Conservation (phyloP, 2,888 invertebrate species). For the Odontocerum albicorne region DNA sequence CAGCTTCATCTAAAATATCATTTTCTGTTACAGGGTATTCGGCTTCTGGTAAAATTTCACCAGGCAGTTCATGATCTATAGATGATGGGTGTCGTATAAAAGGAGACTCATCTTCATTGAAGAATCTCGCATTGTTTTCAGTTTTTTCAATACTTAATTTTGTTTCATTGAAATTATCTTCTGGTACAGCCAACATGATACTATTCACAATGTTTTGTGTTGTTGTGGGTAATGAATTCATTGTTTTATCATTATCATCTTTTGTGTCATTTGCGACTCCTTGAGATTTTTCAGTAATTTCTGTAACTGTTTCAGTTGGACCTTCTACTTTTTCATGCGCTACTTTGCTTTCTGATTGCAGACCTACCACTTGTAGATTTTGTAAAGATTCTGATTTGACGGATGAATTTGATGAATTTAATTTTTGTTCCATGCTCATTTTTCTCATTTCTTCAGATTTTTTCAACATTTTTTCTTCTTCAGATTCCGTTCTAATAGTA, state of each 20-base stretch:
- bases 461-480: neutral
- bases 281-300: neutral
- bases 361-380: too few species aligned
- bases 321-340: neutral
- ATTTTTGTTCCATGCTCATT: neutral
- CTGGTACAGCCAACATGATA: slow-evolving; percentile 14
- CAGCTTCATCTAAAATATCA: slow-evolving; percentile 3
- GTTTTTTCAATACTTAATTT: slow-evolving; percentile 9
- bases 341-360: too few species aligned
- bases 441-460: neutral
- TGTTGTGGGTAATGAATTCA: slow-evolving; percentile 1
- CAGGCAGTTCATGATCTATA: slow-evolving; percentile 11
- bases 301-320: neutral
- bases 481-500: too few species aligned
- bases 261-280: neutral
- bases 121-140: slow-evolving; percentile 25
- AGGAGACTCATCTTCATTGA: slow-evolving; percentile 25
- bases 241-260: slow-evolving; percentile 1
- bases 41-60: slow-evolving; percentile 30
- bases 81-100: slow-evolving; percentile 1
- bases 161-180: slow-evolving; percentile 23
- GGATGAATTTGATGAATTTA: neutral
- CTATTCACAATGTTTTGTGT: slow-evolving; percentile 1
- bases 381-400: too few species aligned
- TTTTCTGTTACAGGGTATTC: slow-evolving; percentile 30